Conservation (phyloP, 2,888 invertebrate species). For the Hirtodrosophila cameraria region DNA sequence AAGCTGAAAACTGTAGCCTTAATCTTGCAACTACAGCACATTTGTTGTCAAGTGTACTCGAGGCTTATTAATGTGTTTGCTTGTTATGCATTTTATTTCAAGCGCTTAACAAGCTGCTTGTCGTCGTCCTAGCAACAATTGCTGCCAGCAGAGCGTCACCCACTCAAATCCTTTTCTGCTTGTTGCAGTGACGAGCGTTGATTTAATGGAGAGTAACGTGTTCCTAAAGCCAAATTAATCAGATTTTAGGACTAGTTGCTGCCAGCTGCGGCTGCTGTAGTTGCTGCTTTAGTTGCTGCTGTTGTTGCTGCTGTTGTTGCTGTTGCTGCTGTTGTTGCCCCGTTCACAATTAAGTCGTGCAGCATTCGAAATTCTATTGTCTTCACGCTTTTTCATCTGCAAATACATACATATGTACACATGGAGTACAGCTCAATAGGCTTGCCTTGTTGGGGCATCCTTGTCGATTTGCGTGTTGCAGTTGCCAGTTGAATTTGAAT, state of each 20-base stretch:
- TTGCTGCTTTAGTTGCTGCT: constrained; percentile 8
- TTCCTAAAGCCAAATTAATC: constrained; percentile 43
- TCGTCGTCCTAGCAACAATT: constrained; percentile 25
- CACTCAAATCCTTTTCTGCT: constrained; percentile 47
- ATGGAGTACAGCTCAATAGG: no score
- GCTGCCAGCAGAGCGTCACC: no score
- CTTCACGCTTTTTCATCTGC: constrained; percentile 21
- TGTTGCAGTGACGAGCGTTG: constrained; percentile 35
- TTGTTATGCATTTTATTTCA: constrained; percentile 25
- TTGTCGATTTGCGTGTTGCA: constrained; percentile 40
- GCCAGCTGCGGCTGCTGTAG: neutral
- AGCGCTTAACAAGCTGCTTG: constrained; percentile 26
- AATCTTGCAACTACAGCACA: neutral
- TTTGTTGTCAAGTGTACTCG: constrained; percentile 35
- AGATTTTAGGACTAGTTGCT: constrained; percentile 27
- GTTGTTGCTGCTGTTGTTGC: neutral
- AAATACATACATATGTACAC: constrained; percentile 3
- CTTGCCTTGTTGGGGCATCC: constrained; percentile 7
- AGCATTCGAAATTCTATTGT: constrained; percentile 42
- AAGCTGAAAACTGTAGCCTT: neutral
- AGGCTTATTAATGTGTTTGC: constrained; percentile 10
- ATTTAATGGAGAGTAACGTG: constrained; percentile 27
- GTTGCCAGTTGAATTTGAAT: constrained; percentile 6
- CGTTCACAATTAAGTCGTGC: constrained; percentile 2
- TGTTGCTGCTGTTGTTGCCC: constrained; percentile 14